phyloP scores from a whole-genome alignment of 2,797 vertebrate species.

The Aphelocoma californica region DNA sequence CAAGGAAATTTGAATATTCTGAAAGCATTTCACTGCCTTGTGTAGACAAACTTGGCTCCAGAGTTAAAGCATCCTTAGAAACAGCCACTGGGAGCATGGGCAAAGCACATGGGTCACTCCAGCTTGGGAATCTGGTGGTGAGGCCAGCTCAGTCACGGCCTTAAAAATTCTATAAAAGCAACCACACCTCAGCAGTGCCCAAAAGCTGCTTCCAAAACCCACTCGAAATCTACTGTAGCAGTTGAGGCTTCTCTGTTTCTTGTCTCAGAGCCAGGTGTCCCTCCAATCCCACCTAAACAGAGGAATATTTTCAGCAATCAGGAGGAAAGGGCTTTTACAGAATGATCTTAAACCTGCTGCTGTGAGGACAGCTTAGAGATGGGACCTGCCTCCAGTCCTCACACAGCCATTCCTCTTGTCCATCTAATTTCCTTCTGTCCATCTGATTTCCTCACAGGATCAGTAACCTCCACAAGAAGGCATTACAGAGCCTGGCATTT shows the following conservation, averaged over 20 bases:
- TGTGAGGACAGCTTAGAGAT: background rate
- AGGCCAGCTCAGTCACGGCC: background rate
- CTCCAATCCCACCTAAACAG: background rate
- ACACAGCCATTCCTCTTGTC: background rate
- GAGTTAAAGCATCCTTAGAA: background rate
- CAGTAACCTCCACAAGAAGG: background rate
- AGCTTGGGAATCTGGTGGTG: background rate
- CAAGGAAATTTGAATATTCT: background rate
- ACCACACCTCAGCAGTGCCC: background rate
- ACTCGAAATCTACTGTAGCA: background rate
- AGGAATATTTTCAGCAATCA: background rate
- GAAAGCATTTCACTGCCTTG: background rate
- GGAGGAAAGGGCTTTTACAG: background rate
- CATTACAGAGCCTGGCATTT: background rate
- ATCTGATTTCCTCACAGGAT: accelerated
- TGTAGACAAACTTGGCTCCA: background rate
- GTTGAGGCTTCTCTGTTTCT: background rate
- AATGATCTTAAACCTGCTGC: background rate
- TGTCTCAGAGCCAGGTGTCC: background rate
- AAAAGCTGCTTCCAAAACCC: background rate
- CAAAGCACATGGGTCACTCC: background rate
- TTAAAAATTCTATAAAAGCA: background rate
- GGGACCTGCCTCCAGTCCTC: background rate
- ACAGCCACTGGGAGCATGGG: background rate
- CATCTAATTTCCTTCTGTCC: background rate